These are phyloP conservation scores for Notodromas monacha DNA, from an alignment of 2,888 invertebrate genomes.

Conservation along the genomic window DNA sequence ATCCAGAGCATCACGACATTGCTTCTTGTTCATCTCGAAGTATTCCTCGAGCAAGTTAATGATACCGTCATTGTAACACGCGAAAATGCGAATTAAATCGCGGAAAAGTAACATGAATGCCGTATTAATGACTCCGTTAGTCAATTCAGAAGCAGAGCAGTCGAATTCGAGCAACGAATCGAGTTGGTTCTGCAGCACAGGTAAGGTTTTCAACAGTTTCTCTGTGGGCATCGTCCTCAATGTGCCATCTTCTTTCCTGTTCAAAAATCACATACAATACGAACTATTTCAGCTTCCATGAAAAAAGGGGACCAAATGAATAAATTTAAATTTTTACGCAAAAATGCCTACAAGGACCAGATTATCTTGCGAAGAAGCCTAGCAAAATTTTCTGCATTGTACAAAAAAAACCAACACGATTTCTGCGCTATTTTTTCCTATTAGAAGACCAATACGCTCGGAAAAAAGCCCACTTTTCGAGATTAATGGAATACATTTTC, in stretches of 20 bases:
- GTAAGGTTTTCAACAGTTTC: conserved; percentile 78
- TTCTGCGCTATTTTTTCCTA: too few species aligned
- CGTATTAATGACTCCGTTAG: conserved; percentile 94
- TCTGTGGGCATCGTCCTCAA: conserved; percentile 88
- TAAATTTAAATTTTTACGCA: too few species aligned
- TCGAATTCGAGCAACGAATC: conserved; percentile 89
- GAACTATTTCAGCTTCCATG: too few species aligned
- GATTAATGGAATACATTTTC: too few species aligned
- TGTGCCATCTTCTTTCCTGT: conserved; percentile 80
- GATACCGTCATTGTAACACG: conserved; percentile 97
- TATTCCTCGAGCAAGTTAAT: conserved; percentile 95
- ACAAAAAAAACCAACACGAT: too few species aligned
- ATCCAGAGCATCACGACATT: conserved; percentile 84
- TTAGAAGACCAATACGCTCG: too few species aligned
- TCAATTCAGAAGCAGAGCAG: conserved; percentile 77
- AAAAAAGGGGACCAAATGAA: too few species aligned
- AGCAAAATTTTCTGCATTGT: background rate
- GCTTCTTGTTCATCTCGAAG: conserved; percentile 99
- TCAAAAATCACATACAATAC: too few species aligned
- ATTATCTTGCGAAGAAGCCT: too few species aligned
- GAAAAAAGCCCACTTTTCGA: too few species aligned
- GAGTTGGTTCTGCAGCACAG: conserved; percentile 72
- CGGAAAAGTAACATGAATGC: conserved; percentile 95
- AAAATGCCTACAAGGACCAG: too few species aligned
- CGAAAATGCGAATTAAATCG: conserved; percentile 92